Base-by-base conservation (phyloP, 1,140 invertebrate genomes). In the Philotrypesis tridentata region DNA sequence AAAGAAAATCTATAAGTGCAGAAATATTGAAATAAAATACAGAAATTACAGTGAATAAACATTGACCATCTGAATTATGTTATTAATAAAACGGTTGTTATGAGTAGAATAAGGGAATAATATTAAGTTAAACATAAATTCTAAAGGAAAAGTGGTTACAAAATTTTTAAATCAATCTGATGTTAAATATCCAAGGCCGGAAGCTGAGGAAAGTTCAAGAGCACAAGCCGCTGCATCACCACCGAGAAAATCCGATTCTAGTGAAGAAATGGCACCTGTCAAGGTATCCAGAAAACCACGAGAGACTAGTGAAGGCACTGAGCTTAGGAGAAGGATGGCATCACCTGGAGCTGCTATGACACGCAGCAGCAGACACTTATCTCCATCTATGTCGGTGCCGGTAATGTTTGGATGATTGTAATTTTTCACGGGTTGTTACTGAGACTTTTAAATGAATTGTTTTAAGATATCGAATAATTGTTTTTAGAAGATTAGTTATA, bases 321-420 rank as follows among this genome's bases (percentile, higher is more conserved):
- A 67, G 23, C 67, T 82, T 0, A 78, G 70, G 12, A 70, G 75
- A 25, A 82, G 81, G 29, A 65, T 82, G 60, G 70, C 55, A 1
- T 82, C 81, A 1, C 81, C 81, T 0, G 81, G 73, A 63, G 25
- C 31, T 1, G n/a, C 48, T 21, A 82, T n/a, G 37, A 73, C 4
- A n/a, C 55, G 68, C 0, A 0, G 17, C 0, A 6, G 12, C 3
- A 65, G 60, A 65, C 37, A 74, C 25, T 31, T 73, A 7, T 67
- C 71, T 11, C 72, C 79, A 21, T 73, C 48, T 6, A 55, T n/a
- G 21, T 21, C 48, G 4, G 17, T 55, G 48, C 21, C 71, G 71
- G 71, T 73, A 73, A 71, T 7, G 31, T 37, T 71, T 37, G 21
- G 68, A 40, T 71, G 37, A n/a, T 0, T 37, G 1, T n/a, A 11